phyloP scores from a whole-genome alignment of 1,140 invertebrate genomes.

The Drosophila equinoxialis region DNA sequence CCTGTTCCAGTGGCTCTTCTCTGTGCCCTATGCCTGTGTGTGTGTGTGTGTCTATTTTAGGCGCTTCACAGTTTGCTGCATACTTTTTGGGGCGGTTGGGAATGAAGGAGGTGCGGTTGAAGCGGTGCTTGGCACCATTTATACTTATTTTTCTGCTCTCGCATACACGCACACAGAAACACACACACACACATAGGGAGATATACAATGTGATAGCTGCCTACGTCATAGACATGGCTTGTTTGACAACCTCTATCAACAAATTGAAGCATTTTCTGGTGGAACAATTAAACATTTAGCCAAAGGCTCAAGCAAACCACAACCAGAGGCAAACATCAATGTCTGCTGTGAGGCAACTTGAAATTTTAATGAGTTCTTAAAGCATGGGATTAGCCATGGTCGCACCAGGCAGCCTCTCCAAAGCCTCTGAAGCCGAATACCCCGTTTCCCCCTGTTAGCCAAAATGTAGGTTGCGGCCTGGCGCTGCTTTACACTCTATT shows the following conservation, averaged over 20 bases:
- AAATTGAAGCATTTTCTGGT: constrained; percentile 14
- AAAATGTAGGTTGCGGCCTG: constrained; percentile 71
- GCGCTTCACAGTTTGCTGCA: constrained; percentile 39
- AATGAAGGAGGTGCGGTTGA: constrained; percentile 1
- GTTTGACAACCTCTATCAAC: constrained; percentile 39
- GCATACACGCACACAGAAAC: constrained; percentile 33
- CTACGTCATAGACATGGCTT: constrained; percentile 47
- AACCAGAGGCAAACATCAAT: constrained; percentile 17
- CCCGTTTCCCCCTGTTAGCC: not conserved
- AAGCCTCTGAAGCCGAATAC: constrained; percentile 13
- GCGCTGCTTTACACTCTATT: constrained; percentile 77
- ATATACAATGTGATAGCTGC: constrained; percentile 12
- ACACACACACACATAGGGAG: constrained; percentile 17
- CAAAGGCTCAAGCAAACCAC: constrained; percentile 17
- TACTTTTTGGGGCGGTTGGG: constrained; percentile 42
- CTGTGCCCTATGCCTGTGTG: constrained; percentile 42
- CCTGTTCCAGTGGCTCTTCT: constrained; percentile 34
- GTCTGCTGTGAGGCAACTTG: constrained; percentile 48
- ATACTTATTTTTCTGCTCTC: constrained; percentile 29
- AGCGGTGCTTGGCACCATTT: constrained; percentile 66
- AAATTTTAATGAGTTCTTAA: constrained; percentile 72
- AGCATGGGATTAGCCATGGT: constrained; percentile 58
- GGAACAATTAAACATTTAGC: constrained; percentile 42
- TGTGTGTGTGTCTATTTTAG: constrained; percentile 49
- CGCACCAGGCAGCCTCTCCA: constrained; percentile 15